Conservation (phyloP, 2,113 vertebrate genomes). For the Neodontobutis hainanensis region DNA sequence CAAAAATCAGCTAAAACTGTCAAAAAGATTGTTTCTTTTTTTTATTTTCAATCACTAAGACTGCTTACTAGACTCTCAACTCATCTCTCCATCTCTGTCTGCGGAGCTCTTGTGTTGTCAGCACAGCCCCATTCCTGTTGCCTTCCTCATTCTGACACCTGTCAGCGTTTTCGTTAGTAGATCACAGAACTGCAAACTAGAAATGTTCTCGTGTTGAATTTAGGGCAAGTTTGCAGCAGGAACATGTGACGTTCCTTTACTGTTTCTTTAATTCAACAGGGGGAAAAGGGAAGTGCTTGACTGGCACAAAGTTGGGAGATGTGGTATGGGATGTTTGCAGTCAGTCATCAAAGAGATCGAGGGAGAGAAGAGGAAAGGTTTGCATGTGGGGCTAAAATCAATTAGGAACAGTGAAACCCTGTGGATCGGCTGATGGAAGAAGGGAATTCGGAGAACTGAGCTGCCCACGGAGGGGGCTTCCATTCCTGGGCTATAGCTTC, state of each 20-base stretch:
- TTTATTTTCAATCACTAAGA: conserved; percentile 60
- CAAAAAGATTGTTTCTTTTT: conserved; percentile 69
- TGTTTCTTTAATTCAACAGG: conserved; percentile 69
- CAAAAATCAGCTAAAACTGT: conserved; percentile 60
- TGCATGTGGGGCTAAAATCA: conserved; percentile 66
- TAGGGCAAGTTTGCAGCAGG: conserved; percentile 69
- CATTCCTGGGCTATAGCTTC: conserved; percentile 70
- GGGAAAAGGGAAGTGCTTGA: conserved; percentile 58
- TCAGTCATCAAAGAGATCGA: conserved; percentile 19
- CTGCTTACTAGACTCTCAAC: conserved; percentile 72
- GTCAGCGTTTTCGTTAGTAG: conserved; percentile 79
- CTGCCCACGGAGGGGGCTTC: conserved; percentile 60
- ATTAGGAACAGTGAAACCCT: conserved; percentile 76
- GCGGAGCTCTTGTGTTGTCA: conserved; percentile 65
- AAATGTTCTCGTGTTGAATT: conserved; percentile 76
- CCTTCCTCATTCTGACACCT: conserved; percentile 78
- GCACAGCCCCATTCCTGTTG: conserved; percentile 65
- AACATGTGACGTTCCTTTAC: conserved; percentile 67
- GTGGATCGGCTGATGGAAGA: conserved; percentile 66
- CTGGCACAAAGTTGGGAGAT: conserved; percentile 60
- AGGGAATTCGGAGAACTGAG: conserved; percentile 60
- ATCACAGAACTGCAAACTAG: conserved; percentile 75
- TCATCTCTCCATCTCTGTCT: conserved; percentile 73
- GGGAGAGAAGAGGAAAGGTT: conserved; percentile 2
- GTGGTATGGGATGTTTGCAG: conserved; percentile 54